These are phyloP conservation scores for Geococcyx californianus DNA, from an alignment of 2,113 vertebrate genomes.

Conservation along the genomic window DNA sequence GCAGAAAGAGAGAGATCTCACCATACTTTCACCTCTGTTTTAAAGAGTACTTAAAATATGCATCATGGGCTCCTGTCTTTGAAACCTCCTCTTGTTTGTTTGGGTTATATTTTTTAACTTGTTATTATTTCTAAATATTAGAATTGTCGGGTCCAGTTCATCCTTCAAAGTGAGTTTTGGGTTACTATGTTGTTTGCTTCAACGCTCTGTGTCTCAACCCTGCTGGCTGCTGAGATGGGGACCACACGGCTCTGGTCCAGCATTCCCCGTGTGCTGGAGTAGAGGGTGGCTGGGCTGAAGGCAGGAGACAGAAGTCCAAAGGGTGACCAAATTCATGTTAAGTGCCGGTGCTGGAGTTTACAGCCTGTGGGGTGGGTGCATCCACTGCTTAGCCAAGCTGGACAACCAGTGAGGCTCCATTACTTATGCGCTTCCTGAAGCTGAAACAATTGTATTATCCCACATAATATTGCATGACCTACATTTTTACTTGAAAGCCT, in stretches of 20 bases:
- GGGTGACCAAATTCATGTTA: not conserved
- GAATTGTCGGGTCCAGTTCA: not conserved
- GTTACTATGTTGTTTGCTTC: not conserved
- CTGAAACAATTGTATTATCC: conserved; percentile 73
- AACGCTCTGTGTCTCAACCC: not conserved
- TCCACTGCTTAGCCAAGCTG: not conserved
- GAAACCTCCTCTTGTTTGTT: not conserved
- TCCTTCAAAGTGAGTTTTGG: not conserved
- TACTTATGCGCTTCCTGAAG: conserved; percentile 56
- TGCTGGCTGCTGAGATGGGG: not conserved
- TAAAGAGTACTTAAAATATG: not conserved
- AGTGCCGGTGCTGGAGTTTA: not conserved
- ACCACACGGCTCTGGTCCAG: not conserved
- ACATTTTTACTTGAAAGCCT: conserved; percentile 80
- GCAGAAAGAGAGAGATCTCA: not conserved
- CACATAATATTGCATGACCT: conserved; percentile 70
- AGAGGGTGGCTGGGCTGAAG: not conserved
- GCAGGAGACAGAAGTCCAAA: not conserved
- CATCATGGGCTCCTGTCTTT: not conserved
- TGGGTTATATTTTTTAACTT: not conserved
- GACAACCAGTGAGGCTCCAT: conserved; percentile 44
- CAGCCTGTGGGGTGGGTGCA: not conserved
- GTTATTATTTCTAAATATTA: not conserved
- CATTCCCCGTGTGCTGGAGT: not conserved
- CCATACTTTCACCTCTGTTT: not conserved